Conservation (phyloP, 2,113 vertebrate species). For the Clarias macrocephalus region DNA sequence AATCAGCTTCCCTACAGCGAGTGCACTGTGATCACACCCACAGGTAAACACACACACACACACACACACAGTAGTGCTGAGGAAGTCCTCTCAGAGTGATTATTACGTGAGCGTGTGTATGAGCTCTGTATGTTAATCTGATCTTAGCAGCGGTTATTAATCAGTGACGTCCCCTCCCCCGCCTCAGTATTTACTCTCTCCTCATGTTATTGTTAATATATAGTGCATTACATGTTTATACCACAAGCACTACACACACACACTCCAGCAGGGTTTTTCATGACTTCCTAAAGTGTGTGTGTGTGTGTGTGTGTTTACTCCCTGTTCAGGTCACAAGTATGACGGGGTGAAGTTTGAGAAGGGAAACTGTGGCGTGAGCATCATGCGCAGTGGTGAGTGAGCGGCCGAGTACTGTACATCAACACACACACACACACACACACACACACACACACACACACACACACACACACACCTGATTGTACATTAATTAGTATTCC, state of each 20-base stretch:
- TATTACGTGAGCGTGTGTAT: no score
- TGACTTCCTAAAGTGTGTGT: constrained; percentile 25
- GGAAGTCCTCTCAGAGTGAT: no score
- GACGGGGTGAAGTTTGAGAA: constrained; percentile 97
- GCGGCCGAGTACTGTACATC: no score
- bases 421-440: constrained; percentile 6
- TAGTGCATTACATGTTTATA: not conserved
- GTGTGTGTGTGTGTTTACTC: constrained; percentile 46
- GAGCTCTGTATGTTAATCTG: no score
- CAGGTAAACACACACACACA: constrained; percentile 72
- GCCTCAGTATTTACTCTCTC: not conserved
- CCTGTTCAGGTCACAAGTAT: constrained; percentile 88
- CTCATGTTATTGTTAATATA: not conserved
- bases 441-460: constrained; percentile 10
- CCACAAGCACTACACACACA: not conserved
- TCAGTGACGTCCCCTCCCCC: no score
- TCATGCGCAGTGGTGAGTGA: constrained; percentile 94
- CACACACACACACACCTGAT: not conserved
- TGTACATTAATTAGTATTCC: not conserved
- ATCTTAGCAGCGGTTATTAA: no score
- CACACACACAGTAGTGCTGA: not conserved
- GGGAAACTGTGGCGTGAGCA: constrained; percentile 98
- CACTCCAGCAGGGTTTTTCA: not conserved
- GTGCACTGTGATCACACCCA: constrained; percentile 96
- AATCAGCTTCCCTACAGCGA: constrained; percentile 96